Evolutionary conservation across 2,797 vertebrate species (phyloP).

Genomic region (Megaceryle alcyon): DNA sequence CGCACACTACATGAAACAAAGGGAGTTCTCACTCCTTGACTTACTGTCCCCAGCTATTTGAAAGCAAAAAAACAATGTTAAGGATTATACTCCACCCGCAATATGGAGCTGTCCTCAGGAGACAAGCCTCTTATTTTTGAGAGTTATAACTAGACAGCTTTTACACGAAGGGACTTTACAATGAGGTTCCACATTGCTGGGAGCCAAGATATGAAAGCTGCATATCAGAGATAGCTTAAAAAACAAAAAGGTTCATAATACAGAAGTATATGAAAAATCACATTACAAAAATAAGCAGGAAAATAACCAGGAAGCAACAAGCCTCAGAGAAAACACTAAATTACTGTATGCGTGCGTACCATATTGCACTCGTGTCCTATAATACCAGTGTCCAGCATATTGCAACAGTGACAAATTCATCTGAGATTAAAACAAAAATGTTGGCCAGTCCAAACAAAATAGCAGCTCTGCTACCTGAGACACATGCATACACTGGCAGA

Average conservation of each 20-base stretch:
- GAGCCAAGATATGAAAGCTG: conserved; percentile 80
- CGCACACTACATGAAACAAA: conserved; percentile 82
- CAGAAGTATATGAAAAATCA: conserved; percentile 67
- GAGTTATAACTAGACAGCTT: conserved; percentile 76
- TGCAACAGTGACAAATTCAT: neutral
- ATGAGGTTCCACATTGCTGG: conserved; percentile 70
- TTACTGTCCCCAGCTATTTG: conserved; percentile 83
- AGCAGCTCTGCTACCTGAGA: neutral
- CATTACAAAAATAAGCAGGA: conserved; percentile 43
- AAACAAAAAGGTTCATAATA: conserved; percentile 70
- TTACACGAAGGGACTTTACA: conserved; percentile 69
- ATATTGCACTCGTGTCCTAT: neutral
- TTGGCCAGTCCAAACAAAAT: neutral
- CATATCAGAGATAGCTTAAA: conserved; percentile 78
- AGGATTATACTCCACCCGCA: conserved; percentile 80
- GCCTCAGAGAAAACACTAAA: conserved; percentile 24
- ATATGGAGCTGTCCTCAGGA: conserved; percentile 78
- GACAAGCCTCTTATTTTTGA: conserved; percentile 82
- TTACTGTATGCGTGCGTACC: neutral
- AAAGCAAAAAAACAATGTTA: conserved; percentile 82
- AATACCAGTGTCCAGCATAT: neutral
- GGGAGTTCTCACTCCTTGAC: conserved; percentile 83
- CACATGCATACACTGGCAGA: fast-evolving
- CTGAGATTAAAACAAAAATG: neutral
- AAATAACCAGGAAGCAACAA: conserved; percentile 58